phyloP scores from a whole-genome alignment of 1,140 invertebrate genomes.

The Zophobas atratus region DNA sequence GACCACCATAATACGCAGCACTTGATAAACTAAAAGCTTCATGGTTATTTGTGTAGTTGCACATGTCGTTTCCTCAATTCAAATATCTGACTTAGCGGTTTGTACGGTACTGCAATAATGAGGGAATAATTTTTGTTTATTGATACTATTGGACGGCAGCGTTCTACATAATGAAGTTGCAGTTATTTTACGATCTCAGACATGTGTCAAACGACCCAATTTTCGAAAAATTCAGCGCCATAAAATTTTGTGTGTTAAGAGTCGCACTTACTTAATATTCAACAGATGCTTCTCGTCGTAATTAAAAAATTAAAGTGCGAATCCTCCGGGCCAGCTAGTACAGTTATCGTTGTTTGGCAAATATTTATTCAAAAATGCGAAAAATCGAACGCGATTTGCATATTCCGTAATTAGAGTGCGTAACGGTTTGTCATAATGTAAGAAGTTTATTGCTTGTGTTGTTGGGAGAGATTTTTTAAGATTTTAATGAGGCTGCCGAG shows the following conservation, averaged over 20 bases:
- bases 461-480: background rate
- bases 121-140: slow-evolving; percentile 32
- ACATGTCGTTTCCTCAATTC: slow-evolving; percentile 45
- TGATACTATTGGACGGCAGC: slow-evolving; percentile 14
- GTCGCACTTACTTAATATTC: too few species aligned
- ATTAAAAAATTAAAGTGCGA: slow-evolving; percentile 4
- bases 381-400: background rate
- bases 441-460: background rate
- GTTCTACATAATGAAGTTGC: slow-evolving; percentile 22
- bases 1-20: slow-evolving; percentile 13
- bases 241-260: too few species aligned
- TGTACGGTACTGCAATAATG: slow-evolving; percentile 33
- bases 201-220: slow-evolving; percentile 3
- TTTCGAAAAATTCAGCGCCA: background rate
- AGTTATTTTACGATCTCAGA: slow-evolving; percentile 4
- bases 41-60: slow-evolving; percentile 32
- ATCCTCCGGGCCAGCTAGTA: background rate
- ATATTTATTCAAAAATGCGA: background rate
- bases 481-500: background rate
- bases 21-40: slow-evolving; percentile 14
- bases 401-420: background rate
- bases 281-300: slow-evolving; percentile 8
- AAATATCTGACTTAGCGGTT: slow-evolving; percentile 47
- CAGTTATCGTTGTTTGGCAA: background rate
- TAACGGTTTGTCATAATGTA: background rate